Evolutionary conservation across 2,888 invertebrate genomes (phyloP).

Genomic region (Drosophila neotestacea): DNA sequence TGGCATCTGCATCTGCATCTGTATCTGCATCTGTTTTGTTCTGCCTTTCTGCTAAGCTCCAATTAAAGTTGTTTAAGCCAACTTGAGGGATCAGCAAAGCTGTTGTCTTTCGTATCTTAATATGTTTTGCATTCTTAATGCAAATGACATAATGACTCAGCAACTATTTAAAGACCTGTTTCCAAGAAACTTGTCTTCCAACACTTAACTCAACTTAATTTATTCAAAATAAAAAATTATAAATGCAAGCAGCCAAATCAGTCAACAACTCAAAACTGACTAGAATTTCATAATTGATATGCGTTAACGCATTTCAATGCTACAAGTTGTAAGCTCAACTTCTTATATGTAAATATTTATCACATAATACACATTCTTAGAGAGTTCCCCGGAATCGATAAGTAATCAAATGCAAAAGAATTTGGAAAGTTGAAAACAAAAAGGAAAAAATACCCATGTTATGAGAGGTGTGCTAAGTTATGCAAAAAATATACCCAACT

Average conservation of each 20-base stretch:
- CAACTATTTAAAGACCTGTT: slow-evolving; percentile 40
- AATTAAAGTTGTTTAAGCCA: slow-evolving; percentile 16
- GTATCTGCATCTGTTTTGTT: slow-evolving; percentile 11
- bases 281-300: slow-evolving; percentile 46
- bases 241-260: slow-evolving; percentile 23
- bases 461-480: slow-evolving; percentile 4
- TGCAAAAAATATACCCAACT: slow-evolving; percentile 26
- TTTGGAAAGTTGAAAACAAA: slow-evolving; percentile 19
- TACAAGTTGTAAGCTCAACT: slow-evolving; percentile 8
- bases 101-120: slow-evolving; percentile 2
- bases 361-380: slow-evolving; percentile 12
- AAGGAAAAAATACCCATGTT: not conserved
- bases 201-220: slow-evolving; percentile 38
- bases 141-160: slow-evolving; percentile 58
- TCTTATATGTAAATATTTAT: slow-evolving; percentile 7
- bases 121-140: slow-evolving; percentile 33
- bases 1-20: slow-evolving; percentile 10
- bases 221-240: slow-evolving; percentile 43
- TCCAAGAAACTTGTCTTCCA: slow-evolving; percentile 33
- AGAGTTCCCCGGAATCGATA: slow-evolving; percentile 31
- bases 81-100: slow-evolving; percentile 4
- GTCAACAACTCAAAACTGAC: slow-evolving; percentile 14
- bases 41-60: slow-evolving; percentile 8
- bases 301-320: slow-evolving; percentile 15
- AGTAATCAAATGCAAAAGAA: slow-evolving; percentile 50